Conservation (phyloP, 1,140 invertebrate genomes). For the Heliconius hewitsoni region DNA sequence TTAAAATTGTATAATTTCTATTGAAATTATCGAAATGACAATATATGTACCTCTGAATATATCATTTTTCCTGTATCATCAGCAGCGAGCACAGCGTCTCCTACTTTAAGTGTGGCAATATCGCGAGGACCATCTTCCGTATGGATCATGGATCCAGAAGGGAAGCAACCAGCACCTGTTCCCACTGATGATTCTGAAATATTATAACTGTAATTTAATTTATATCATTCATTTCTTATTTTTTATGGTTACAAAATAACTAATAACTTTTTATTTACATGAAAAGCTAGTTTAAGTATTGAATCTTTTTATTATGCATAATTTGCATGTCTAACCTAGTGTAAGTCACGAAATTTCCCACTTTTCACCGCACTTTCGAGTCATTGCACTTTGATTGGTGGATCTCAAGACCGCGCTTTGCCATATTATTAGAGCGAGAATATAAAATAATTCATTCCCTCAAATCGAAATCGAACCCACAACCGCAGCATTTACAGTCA, state of each 20-base stretch:
- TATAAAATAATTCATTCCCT: no score
- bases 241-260: not conserved
- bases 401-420: no score
- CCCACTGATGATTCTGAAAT: slow-evolving; percentile 92
- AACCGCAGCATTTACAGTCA: no score
- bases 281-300: not conserved
- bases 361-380: no score
- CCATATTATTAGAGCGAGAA: no score
- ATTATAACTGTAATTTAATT: not conserved
- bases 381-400: no score
- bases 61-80: slow-evolving; percentile 85
- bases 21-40: no score
- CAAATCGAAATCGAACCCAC: no score
- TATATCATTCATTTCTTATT: not conserved
- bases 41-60: slow-evolving; percentile 86
- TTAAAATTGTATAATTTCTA: no score
- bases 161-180: slow-evolving; percentile 87
- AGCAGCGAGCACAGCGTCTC: slow-evolving; percentile 91
- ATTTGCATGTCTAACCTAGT: no score
- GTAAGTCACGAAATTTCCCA: no score
- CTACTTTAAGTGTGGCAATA: slow-evolving; percentile 86
- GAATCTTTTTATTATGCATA: no score
- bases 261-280: not conserved
- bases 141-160: slow-evolving; percentile 83
- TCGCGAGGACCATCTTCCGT: slow-evolving; percentile 79